Base-by-base conservation (phyloP, 2,797 vertebrate species). In the Acanthopagrus latus region DNA sequence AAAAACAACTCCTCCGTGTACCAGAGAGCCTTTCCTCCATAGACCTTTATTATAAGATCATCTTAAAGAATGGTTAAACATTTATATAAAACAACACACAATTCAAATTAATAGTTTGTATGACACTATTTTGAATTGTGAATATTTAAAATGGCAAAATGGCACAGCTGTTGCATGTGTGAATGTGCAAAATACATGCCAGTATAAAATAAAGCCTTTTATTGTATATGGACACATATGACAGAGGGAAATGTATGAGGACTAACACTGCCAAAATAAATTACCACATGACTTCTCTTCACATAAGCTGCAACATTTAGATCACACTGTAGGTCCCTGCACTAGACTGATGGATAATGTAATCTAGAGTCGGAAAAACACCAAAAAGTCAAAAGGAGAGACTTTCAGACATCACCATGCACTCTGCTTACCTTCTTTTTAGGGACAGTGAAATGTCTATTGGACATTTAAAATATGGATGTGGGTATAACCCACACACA, bases 381-480 rank as follows among this genome's bases (percentile, higher is more conserved):
- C 11, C 25, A 48, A 17, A 52, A 55, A 62, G 38, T 71, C 29
- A 62, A 10, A 21, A 72, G 13, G 23, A n/a, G 12, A 29, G 41
- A 3, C 2, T 65, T 67, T 48, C 12, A 48, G 46, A 71, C 8
- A 59, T 43, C 50, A 41, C 17, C 1, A 12, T 62, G 23, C 25
- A 48, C 33, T 48, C 14, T 44, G 8, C 55, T 52, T 13, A 20
- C 25, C 10, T 60, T 44, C 7, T 52, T 67, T 76, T 72, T 29
- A 66, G 56, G 21, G 41, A 64, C 58, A 25, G 4, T 44, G 20
- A 82, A 67, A 81, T 71, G 52, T 29, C 64, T 67, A 29, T 76
- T 58, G 76, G 70, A 72, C 63, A 60, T 81, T 82, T 70, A 65
- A 85, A 89, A 81, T 84, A 84, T 87, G 33, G 29, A 86, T 85